A percentile compares a stretch with the other conserved stretches of the same genome.
Evolutionary conservation across 2,888 invertebrate genomes (phyloP).

Genomic region (Dromius quadrimaculatus): DNA sequence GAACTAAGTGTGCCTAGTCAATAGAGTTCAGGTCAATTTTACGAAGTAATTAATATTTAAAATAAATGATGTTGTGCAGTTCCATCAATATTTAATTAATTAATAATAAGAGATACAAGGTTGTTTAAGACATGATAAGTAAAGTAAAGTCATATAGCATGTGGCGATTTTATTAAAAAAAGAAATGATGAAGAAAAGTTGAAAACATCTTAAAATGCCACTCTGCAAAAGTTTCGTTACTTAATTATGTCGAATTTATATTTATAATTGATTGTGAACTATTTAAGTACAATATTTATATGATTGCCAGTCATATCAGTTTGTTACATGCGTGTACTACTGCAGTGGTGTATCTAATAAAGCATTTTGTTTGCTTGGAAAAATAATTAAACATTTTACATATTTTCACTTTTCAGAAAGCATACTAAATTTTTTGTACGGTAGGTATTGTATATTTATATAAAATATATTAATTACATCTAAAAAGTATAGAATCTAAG

Average conservation of each 20-base stretch:
- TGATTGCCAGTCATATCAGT: conserved; percentile 68
- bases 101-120: conserved; percentile 56
- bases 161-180: not conserved
- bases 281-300: conserved; percentile 66
- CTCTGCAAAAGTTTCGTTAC: conserved; percentile 53
- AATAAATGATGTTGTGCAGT: conserved; percentile 63
- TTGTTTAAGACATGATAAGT: conserved; percentile 57
- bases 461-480: conserved; percentile 1
- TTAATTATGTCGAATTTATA: conserved; percentile 60
- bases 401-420: not conserved
- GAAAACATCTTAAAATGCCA: too few relatives aligned
- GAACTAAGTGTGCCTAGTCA: conserved; percentile 77
- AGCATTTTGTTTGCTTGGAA: conserved; percentile 68
- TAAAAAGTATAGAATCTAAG: not conserved
- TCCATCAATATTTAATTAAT: conserved; percentile 60
- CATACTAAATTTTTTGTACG: not conserved
- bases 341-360: conserved; percentile 69
- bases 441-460: not conserved
- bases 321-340: conserved; percentile 69
- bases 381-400: conserved; percentile 19
- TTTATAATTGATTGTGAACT: conserved; percentile 62
- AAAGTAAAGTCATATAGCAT: too few relatives aligned
- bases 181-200: not conserved
- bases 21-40: conserved; percentile 75
- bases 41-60: conserved; percentile 64